Conservation (phyloP, 2,113 vertebrate species). For the Microcebus jonahi region DNA sequence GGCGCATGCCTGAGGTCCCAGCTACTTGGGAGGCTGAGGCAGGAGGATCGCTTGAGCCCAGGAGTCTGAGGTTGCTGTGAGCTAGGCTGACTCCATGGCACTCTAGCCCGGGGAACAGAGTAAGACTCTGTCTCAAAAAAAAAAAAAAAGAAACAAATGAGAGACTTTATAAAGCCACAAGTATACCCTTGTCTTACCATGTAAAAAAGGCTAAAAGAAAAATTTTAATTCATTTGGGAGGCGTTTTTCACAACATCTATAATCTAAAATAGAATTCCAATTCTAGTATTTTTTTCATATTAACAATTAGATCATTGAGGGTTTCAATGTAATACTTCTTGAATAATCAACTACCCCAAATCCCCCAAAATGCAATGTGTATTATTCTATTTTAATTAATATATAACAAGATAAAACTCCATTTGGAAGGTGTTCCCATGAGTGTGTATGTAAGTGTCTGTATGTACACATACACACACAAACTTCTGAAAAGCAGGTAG, state of each 20-base stretch:
- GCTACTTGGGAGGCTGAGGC: no score
- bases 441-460: background rate
- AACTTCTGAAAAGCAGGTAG: constrained; percentile 8
- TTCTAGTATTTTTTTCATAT: constrained; percentile 4
- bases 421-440: background rate
- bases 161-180: constrained; percentile 16
- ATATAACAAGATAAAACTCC: constrained; percentile 19
- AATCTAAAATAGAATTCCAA: background rate
- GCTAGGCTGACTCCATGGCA: no score
- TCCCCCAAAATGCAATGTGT: background rate
- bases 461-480: background rate
- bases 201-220: constrained; percentile 23
- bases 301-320: background rate
- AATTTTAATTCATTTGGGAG: background rate
- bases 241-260: background rate
- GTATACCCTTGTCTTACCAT: background rate
- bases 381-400: constrained; percentile 34
- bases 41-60: no score
- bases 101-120: no score
- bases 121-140: no score
- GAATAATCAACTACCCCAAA: constrained; percentile 18
- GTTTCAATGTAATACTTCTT: background rate
- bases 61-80: no score
- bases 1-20: no score
- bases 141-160: background rate